Evolutionary conservation across 2,113 vertebrate genomes (phyloP).

Genomic region (Caretta caretta): DNA sequence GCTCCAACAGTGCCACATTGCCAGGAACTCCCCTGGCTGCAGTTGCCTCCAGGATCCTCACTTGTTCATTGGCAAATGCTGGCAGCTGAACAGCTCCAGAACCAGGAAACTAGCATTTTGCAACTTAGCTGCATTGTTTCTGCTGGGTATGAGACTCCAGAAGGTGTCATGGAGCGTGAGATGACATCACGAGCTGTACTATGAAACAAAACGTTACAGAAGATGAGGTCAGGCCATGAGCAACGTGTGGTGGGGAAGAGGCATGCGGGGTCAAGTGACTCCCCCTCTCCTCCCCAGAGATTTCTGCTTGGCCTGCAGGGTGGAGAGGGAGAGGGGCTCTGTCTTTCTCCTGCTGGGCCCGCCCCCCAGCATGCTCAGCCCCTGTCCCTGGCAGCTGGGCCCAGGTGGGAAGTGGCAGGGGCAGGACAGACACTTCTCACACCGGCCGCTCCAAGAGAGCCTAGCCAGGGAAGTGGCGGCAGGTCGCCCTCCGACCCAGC

Average conservation of each 20-base stretch:
- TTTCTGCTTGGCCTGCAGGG: too few species aligned
- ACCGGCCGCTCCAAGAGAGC: too few species aligned
- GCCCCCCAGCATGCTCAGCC: too few species aligned
- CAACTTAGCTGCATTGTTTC: not conserved
- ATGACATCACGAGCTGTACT: accelerated
- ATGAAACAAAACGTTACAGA: not conserved
- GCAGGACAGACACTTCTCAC: too few species aligned
- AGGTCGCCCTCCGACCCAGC: too few species aligned
- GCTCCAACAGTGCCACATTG: not conserved
- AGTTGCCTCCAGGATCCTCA: not conserved
- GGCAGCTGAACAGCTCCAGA: not conserved
- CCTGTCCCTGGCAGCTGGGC: too few species aligned
- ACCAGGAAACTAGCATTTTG: not conserved
- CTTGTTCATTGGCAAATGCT: not conserved
- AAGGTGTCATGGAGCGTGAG: not conserved
- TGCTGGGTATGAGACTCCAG: not conserved
- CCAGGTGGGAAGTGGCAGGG: too few species aligned
- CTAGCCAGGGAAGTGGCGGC: too few species aligned
- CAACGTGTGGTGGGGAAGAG: not conserved
- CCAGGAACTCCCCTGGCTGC: not conserved
- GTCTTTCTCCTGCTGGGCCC: too few species aligned
- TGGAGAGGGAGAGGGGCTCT: too few species aligned
- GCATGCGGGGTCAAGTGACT: too few species aligned
- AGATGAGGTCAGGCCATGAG: not conserved
- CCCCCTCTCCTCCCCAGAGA: too few species aligned